phyloP scores from a whole-genome alignment of 1,140 invertebrate species.

The Diorhabda sublineata region DNA sequence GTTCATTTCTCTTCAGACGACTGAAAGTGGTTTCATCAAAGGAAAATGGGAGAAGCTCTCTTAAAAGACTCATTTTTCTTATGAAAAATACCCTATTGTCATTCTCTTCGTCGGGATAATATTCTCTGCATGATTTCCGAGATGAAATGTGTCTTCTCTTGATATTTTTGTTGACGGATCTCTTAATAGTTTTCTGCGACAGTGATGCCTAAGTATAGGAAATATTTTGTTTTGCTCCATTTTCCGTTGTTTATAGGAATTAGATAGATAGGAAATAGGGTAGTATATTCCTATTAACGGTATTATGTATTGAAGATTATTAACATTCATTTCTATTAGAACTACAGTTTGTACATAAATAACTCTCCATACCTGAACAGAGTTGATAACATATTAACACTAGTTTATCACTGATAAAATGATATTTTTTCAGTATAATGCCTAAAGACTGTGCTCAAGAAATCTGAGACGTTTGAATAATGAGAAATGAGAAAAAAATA shows the following conservation, averaged over 20 bases:
- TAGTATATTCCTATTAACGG: too few species aligned
- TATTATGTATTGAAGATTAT: too few species aligned
- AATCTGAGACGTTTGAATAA: too few species aligned
- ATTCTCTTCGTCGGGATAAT: constrained; percentile 7
- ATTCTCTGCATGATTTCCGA: not conserved
- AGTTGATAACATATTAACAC: too few species aligned
- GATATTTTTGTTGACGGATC: constrained; percentile 9
- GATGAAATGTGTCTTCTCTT: constrained; percentile 5
- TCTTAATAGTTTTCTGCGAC: constrained; percentile 8
- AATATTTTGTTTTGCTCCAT: not conserved
- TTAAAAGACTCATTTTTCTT: not conserved
- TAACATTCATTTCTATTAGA: too few species aligned
- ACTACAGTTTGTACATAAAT: too few species aligned
- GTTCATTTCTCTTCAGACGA: not conserved
- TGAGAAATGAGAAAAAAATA: too few species aligned
- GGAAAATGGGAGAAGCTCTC: not conserved
- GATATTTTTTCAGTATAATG: too few species aligned
- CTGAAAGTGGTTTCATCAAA: not conserved
- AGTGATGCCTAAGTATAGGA: not conserved
- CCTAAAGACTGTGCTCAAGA: too few species aligned
- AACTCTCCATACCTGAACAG: too few species aligned
- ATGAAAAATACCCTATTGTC: constrained; percentile 12
- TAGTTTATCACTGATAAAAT: too few species aligned
- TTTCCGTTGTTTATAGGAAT: not conserved
- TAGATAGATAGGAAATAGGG: too few species aligned